Conservation (phyloP, 2,113 vertebrate genomes). For the Glaucomys volans region DNA sequence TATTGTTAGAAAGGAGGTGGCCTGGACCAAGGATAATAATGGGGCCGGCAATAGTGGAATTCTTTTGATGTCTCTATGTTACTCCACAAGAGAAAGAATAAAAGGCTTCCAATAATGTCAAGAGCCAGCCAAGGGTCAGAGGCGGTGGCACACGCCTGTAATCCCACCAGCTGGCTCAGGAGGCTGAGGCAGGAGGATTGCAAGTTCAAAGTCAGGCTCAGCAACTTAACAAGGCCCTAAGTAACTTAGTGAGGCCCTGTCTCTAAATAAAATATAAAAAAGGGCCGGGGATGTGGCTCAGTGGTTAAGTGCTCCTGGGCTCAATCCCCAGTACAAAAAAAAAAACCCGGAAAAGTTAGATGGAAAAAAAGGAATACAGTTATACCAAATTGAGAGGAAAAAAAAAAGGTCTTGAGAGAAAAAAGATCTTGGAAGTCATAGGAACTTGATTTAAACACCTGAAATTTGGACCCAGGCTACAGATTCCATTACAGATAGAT, state of each 20-base stretch:
- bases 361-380: constrained; percentile 36
- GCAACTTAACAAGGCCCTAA: too few species aligned
- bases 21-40: constrained; percentile 21
- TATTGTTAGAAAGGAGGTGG: constrained; percentile 46
- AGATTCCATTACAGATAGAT: constrained; percentile 11
- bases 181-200: too few species aligned
- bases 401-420: not conserved
- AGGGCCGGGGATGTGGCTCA: too few species aligned
- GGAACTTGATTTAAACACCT: constrained; percentile 33
- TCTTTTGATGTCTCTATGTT: constrained; percentile 46
- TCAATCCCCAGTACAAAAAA: too few species aligned
- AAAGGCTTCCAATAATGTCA: constrained; percentile 31
- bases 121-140: not conserved
- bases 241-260: too few species aligned
- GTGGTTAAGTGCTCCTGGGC: too few species aligned
- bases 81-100: constrained; percentile 41
- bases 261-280: too few species aligned
- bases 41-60: not conserved
- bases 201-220: too few species aligned
- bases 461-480: constrained; percentile 30
- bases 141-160: too few species aligned
- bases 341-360: too few species aligned
- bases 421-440: not conserved
- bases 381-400: constrained; percentile 6
- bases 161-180: too few species aligned